Evolutionary conservation across 2,888 invertebrate genomes (phyloP), one percentile per base, ranked within the genome.

Genomic region (Trichogramma dendrolimi): DNA sequence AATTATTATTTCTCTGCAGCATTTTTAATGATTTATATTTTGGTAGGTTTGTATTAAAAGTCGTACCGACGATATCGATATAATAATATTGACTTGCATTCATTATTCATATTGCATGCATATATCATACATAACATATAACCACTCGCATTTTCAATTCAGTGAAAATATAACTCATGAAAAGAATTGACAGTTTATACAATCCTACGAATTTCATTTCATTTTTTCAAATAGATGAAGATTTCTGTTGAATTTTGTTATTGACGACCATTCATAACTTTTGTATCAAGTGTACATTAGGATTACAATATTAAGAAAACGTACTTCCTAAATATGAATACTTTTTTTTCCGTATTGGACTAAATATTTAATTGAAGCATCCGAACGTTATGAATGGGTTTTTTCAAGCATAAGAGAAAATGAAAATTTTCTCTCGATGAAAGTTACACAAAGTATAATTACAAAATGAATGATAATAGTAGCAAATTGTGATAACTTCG

Each of bases 1-100:
- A 55, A 53, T 41, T 58, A 51, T 49, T 5, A n/a, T 48, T 48
- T 48, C 48, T 11, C 11, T 48, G n/a, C 48, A 52, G 27, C 52
- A 10, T 46, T 53, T 46, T 46, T 39, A 52, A 61, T 38, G 50
- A 60, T 56, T 55, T 62, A 6, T 40, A 55, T 57, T 56, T 49
- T 54, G 27, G 40, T 39, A 43, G 51, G 53, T 59, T 44, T 64
- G 53, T 47, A 40, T 54, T 57, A 40, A 62, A 69, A 70, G 67
- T 69, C 65, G 70, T 74, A 68, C 69, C 71, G 68, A 68, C 58
- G 62, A 69, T 61, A 67, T 70, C 69, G 62, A 66, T 55, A 69
- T 65, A 66, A 54, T 66, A 67, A 66, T 62, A 61, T 62, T 71
- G 68, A 71, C 73, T 73, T 72, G 66, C 70, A 73, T 72, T 75